Percentiles rank a stretch among this genome's conserved stretches.
These are phyloP conservation scores for Strigops habroptila DNA, from an alignment of 2,113 vertebrate species.

Conservation along the genomic window DNA sequence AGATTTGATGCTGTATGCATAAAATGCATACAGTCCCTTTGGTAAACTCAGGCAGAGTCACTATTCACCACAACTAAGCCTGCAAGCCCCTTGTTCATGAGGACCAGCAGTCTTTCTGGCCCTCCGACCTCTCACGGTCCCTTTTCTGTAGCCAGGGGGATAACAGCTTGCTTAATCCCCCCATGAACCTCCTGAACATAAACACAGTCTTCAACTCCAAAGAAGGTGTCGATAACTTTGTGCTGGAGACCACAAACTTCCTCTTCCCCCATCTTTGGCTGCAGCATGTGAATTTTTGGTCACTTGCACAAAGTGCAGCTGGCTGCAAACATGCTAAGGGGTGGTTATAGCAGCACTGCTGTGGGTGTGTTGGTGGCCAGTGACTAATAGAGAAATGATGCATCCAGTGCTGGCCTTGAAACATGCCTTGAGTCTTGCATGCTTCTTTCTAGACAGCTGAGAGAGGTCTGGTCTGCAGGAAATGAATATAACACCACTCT, in stretches of 20 bases:
- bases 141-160: not conserved
- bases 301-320: not conserved
- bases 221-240: not conserved
- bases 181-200: not conserved
- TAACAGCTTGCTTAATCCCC: not conserved
- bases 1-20: not conserved
- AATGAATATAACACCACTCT: not conserved
- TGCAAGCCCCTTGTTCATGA: not conserved
- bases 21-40: not conserved
- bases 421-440: not conserved
- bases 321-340: not conserved
- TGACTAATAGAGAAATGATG: not conserved
- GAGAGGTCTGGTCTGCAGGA: not conserved
- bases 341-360: not conserved
- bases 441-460: not conserved
- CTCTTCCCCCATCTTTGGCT: not conserved
- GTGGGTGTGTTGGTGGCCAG: not conserved
- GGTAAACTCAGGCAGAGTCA: not conserved
- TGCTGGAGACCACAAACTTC: not conserved
- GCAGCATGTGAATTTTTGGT: not conserved
- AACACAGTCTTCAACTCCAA: not conserved
- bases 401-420: not conserved
- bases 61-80: not conserved
- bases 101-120: not conserved
- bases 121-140: not conserved